Percentiles rank a stretch among this genome's conserved stretches.
phyloP scores from a whole-genome alignment of 2,113 vertebrate genomes.

The Arvicanthis niloticus region DNA sequence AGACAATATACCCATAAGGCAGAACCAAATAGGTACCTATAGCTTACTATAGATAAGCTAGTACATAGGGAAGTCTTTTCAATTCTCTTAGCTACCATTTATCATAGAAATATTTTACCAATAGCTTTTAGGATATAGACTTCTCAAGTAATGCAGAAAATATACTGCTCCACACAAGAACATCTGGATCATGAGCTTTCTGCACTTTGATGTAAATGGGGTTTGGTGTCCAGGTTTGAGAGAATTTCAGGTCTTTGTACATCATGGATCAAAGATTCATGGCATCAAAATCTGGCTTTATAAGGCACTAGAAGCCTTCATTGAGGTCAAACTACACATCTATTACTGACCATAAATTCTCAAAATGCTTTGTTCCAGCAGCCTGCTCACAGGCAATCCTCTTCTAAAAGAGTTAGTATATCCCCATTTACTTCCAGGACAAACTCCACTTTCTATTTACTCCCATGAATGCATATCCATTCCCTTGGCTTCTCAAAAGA shows the following conservation, averaged over 20 bases:
- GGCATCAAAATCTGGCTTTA: not conserved
- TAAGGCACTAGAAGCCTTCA: not conserved
- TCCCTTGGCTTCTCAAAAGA: not conserved
- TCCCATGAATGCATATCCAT: not conserved
- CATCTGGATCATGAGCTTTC: not conserved
- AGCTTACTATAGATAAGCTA: not conserved
- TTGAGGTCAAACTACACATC: not conserved
- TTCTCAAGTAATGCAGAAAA: not conserved
- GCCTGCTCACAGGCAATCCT: not conserved
- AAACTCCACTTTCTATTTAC: not conserved
- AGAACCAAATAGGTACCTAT: too few relatives aligned
- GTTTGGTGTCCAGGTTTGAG: not conserved
- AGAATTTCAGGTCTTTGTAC: not conserved
- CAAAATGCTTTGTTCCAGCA: not conserved
- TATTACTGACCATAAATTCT: not conserved
- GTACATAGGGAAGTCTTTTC: constrained; percentile 39
- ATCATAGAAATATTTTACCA: not conserved
- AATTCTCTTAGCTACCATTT: constrained; percentile 28
- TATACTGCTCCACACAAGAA: not conserved
- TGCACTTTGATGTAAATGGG: not conserved
- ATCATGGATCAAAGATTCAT: not conserved
- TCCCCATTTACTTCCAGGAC: not conserved
- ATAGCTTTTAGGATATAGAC: not conserved
- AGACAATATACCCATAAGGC: not conserved
- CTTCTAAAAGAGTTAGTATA: not conserved